Evolutionary conservation across 2,113 vertebrate species (phyloP).

Genomic region (Octodon degus): DNA sequence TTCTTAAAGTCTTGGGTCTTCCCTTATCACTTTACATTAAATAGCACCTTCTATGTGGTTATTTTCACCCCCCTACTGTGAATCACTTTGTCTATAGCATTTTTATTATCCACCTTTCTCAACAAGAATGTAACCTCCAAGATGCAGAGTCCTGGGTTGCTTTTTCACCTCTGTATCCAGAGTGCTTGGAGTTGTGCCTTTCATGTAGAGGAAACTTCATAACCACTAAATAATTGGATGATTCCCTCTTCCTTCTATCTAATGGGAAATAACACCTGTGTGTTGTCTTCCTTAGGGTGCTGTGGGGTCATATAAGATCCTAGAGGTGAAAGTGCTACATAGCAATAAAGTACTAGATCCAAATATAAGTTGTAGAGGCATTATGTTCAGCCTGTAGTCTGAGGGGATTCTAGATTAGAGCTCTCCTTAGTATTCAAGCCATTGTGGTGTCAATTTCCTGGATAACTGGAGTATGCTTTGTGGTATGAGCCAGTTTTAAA

Average conservation of each 20-base stretch:
- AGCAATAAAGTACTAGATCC: neutral
- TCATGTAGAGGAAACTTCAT: neutral
- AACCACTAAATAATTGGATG: neutral
- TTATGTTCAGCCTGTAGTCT: neutral
- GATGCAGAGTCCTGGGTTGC: neutral
- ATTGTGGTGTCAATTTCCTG: neutral
- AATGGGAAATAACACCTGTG: neutral
- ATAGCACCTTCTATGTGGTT: neutral
- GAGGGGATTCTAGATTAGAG: neutral
- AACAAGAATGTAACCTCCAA: neutral
- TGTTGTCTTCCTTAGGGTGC: neutral
- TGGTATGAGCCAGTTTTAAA: neutral
- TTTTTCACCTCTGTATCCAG: neutral
- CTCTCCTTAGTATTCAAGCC: neutral
- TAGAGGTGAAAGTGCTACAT: neutral
- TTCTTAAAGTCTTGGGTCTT: neutral
- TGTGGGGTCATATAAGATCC: neutral
- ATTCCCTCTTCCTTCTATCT: neutral
- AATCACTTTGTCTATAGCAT: neutral
- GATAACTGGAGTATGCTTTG: neutral
- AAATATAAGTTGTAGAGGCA: neutral
- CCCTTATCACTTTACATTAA: neutral
- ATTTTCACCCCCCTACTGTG: neutral
- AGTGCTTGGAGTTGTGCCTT: neutral
- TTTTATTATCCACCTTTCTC: neutral